Conservation (phyloP, 2,113 vertebrate genomes). For the Colinus virginianus region DNA sequence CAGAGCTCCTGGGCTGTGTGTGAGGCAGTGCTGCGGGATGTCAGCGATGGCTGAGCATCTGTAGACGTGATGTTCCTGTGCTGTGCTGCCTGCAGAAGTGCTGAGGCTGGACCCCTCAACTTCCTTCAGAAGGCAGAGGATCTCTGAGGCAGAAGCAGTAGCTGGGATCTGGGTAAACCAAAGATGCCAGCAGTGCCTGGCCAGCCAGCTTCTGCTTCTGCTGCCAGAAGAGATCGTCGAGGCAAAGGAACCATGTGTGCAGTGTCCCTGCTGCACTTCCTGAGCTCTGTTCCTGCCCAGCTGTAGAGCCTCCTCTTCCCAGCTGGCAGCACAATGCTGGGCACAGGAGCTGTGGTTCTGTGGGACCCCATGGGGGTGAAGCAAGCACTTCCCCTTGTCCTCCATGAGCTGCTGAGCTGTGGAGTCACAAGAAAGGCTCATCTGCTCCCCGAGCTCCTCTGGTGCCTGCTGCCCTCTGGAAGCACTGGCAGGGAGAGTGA, state of each 20-base stretch:
- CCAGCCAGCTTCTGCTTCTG: neutral
- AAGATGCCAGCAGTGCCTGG: neutral
- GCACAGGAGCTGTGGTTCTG: neutral
- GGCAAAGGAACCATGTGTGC: neutral
- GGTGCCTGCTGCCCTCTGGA: neutral
- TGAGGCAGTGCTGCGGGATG: neutral
- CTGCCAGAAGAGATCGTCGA: neutral
- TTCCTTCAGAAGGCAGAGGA: neutral
- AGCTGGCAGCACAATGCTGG: rapidly evolving
- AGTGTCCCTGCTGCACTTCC: rapidly evolving
- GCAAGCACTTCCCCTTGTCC: neutral
- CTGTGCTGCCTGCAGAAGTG: neutral
- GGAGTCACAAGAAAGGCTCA: neutral
- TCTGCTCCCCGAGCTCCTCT: rapidly evolving
- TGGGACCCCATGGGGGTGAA: neutral
- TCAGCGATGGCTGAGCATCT: neutral
- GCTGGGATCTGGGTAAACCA: neutral
- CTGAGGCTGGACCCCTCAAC: neutral
- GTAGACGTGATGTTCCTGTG: neutral
- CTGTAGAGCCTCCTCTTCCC: neutral
- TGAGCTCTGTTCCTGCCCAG: rapidly evolving
- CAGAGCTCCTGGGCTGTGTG: neutral
- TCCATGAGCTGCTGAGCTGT: neutral
- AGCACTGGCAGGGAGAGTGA: neutral
- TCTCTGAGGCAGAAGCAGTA: neutral